phyloP scores from a whole-genome alignment of 2,113 vertebrate genomes.

The Eulemur rufifrons region DNA sequence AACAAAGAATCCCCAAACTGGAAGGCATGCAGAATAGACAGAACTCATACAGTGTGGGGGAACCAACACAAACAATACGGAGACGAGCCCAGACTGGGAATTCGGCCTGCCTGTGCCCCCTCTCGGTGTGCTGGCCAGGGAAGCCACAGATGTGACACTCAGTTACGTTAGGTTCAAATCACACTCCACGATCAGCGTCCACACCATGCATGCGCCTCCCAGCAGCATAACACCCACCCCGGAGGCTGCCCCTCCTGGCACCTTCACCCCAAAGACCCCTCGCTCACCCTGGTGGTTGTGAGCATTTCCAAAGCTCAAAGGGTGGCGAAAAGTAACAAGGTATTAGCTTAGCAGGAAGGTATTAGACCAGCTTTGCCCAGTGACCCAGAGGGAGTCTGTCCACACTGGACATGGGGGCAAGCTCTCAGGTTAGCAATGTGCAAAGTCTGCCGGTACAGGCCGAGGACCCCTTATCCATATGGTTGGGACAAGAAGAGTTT shows the following conservation, averaged over 20 bases:
- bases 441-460: neutral
- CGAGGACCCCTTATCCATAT: neutral
- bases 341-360: conserved; percentile 52
- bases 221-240: conserved; percentile 49
- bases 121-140: conserved; percentile 79
- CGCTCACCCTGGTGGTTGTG: neutral
- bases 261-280: neutral
- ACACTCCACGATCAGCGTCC: conserved; percentile 87
- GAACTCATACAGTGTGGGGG: conserved; percentile 63
- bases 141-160: conserved; percentile 97
- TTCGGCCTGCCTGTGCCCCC: conserved; percentile 83
- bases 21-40: conserved; percentile 82
- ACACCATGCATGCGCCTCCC: conserved; percentile 82
- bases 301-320: neutral
- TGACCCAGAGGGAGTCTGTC: neutral
- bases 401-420: neutral
- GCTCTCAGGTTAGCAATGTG: conserved; percentile 5
- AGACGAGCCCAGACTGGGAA: conserved; percentile 77
- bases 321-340: conserved; percentile 24
- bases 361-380: conserved; percentile 25
- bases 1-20: conserved; percentile 57
- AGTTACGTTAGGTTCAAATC: conserved; percentile 89
- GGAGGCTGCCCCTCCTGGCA: neutral
- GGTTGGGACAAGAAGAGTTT: neutral
- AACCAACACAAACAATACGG: conserved; percentile 75